A percentile compares a stretch with the other conserved stretches of the same genome.
Conservation (phyloP, 2,888 invertebrate genomes). For the Leucophenga montana region DNA sequence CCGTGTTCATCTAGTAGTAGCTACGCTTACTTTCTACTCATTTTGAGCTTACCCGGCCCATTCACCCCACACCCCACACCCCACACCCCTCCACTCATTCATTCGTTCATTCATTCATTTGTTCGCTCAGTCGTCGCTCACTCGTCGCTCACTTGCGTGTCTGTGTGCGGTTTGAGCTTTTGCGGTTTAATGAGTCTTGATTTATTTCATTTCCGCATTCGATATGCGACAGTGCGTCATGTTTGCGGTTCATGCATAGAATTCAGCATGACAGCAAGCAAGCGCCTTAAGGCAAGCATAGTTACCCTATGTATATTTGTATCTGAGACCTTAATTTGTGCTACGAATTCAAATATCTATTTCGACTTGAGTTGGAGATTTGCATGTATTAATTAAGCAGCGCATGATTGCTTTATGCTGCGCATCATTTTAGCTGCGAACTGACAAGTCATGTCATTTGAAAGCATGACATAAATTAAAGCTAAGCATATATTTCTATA, state of each 20-base stretch:
- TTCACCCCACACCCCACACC: too few species aligned
- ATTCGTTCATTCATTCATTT: too few species aligned
- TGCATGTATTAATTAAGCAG: conserved; percentile 50
- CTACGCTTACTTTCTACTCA: too few species aligned
- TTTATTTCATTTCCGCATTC: conserved; percentile 63
- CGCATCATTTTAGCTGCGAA: conserved; percentile 28
- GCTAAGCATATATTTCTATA: neutral
- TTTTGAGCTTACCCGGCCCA: too few species aligned
- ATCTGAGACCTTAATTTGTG: conserved; percentile 13
- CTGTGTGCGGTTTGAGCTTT: conserved; percentile 40
- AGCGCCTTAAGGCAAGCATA: too few species aligned
- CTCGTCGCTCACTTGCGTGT: too few species aligned
- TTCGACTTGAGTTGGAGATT: too few species aligned
- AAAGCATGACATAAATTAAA: neutral
- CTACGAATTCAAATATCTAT: neutral
- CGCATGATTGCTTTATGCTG: conserved; percentile 54
- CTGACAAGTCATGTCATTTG: conserved; percentile 34
- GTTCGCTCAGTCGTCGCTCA: too few species aligned
- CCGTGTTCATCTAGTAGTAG: too few species aligned
- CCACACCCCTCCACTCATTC: too few species aligned
- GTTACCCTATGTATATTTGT: too few species aligned
- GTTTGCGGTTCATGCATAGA: conserved; percentile 21
- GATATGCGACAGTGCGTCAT: conserved; percentile 39
- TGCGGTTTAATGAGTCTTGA: conserved; percentile 65
- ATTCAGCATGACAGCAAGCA: neutral